These are phyloP conservation scores for Diadophis punctatus DNA, from an alignment of 2,113 vertebrate species.

Conservation along the genomic window DNA sequence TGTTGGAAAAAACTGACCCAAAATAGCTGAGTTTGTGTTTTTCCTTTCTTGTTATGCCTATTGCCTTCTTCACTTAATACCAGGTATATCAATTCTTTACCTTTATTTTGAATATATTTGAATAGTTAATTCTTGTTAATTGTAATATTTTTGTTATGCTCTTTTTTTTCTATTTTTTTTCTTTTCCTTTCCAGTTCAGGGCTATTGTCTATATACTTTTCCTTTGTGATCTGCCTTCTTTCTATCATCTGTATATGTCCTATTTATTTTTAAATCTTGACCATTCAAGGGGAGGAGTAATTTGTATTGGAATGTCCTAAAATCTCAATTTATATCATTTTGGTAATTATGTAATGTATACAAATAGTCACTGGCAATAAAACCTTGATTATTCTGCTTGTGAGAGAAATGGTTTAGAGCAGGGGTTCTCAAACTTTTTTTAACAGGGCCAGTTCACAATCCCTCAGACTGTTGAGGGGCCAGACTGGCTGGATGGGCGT, in stretches of 20 bases:
- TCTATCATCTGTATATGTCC: neutral
- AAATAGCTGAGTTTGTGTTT: neutral
- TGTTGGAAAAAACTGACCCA: neutral
- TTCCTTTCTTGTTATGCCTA: neutral
- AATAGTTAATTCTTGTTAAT: neutral
- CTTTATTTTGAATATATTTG: neutral
- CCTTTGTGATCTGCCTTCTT: neutral
- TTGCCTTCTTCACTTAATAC: neutral
- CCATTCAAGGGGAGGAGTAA: neutral
- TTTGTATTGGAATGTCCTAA: neutral
- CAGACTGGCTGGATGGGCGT: no score
- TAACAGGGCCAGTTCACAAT: no score
- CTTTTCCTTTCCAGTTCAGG: neutral
- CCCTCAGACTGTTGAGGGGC: no score
- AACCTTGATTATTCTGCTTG: neutral
- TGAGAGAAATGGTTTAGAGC: slow-evolving; percentile 15
- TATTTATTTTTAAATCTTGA: neutral
- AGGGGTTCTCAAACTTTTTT: no score
- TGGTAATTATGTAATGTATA: neutral
- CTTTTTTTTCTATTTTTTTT: neutral
- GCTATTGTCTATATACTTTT: neutral
- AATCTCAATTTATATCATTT: neutral
- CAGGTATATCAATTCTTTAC: neutral
- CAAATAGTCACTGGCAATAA: neutral
- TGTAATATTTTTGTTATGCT: neutral